Evolutionary conservation across 2,888 invertebrate species (phyloP), one percentile per base, ranked within the genome.

Genomic region (Standfussiana lucernea): DNA sequence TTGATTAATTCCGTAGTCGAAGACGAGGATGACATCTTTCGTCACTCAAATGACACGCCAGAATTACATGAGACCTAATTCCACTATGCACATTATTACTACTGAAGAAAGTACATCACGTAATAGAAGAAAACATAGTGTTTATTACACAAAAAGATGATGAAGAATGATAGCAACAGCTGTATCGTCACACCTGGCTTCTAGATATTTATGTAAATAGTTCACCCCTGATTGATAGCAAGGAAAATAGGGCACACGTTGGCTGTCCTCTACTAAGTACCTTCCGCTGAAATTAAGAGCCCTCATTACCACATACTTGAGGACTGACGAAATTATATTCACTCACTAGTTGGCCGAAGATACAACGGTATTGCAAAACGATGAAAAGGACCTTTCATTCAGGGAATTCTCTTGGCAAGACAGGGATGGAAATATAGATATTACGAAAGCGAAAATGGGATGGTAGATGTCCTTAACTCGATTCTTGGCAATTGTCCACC

Each of bases 401-500:
- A 96, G 94, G 89, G 95, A 95, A 96, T 96, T 94, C 94, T 90
- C 91, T 89, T 88, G 79, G 88, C 83, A 75, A 88, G 87, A 93
- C 78, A 73, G 92, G 89, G 95, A 96, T 82, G 79, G 50, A 84
- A 2, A 87, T 92, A 94, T 80, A n/a, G n/a, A 78, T 80, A 42
- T 67, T 32, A 21, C 21, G 72, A 62, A 71, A 45, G 93, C 72
- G 76, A 24, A 90, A 93, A 53, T 86, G 85, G 82, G 94, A 94
- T 47, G 77, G 88, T 68, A 45, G 82, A 93, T 91, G 89, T 92
- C 93, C 93, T 94, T 92, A 93, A 89, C 91, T 93, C 92, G 90
- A 92, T 91, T 95, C 96, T 96, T 96, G 96, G 96, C 96, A 96
- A 95, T 95, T 94, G 95, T 96, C 96, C 96, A 96, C 96, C 94